These are phyloP conservation scores for Euclidia mi DNA, from an alignment of 2,888 invertebrate genomes.

Conservation along the genomic window DNA sequence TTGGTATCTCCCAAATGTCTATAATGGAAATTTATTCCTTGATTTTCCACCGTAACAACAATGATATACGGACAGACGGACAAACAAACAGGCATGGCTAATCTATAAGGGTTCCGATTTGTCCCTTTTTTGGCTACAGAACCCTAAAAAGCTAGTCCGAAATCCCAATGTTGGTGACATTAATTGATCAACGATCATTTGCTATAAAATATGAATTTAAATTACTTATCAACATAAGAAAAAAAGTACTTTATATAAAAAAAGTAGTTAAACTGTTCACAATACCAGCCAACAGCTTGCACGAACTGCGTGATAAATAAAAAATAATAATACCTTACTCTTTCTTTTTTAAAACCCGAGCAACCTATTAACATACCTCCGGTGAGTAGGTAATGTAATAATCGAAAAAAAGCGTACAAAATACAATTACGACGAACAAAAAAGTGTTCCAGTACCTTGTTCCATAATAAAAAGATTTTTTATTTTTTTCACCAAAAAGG, in stretches of 20 bases:
- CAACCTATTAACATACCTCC: constrained; percentile 56
- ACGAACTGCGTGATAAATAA: constrained; percentile 31
- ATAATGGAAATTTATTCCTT: too few species aligned
- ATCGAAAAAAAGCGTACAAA: constrained; percentile 51
- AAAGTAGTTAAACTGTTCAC: constrained; percentile 3
- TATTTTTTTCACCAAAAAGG: constrained; percentile 18
- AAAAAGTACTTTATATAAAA: constrained; percentile 14
- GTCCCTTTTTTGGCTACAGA: too few species aligned
- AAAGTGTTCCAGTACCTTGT: constrained; percentile 30
- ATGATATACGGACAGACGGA: too few species aligned
- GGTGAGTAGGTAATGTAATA: constrained; percentile 53
- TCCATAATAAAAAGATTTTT: constrained; percentile 23
- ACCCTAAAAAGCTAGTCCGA: too few species aligned
- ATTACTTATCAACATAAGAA: too few species aligned
- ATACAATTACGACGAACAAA: constrained; percentile 39
- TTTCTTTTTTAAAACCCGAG: constrained; percentile 22
- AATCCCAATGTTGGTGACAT: too few species aligned
- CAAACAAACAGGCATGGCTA: too few species aligned
- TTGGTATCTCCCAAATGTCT: too few species aligned
- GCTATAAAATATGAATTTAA: too few species aligned
- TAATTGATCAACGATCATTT: too few species aligned
- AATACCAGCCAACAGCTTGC: constrained; percentile 15
- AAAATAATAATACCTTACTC: constrained; percentile 29
- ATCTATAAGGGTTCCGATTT: too few species aligned
- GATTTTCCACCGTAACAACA: too few species aligned